Base-by-base conservation (phyloP, 2,113 vertebrate genomes). In the Todiramphus saurophagus region DNA sequence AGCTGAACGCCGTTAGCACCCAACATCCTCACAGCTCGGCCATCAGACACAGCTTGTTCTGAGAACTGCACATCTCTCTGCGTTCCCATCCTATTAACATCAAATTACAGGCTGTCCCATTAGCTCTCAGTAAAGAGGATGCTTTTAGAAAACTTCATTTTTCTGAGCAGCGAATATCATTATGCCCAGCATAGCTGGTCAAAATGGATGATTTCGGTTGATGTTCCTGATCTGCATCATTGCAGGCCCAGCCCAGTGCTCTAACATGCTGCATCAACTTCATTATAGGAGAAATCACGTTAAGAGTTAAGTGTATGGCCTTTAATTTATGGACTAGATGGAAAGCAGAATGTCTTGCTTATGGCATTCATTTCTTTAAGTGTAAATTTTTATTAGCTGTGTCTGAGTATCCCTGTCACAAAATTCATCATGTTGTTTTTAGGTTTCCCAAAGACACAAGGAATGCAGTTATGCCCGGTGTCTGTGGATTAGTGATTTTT, bases 11-110 rank as follows among this genome's bases (percentile, higher is more conserved):
- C 0, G 2, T 5, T 17, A 3, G 17, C 27, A 10, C 33, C 2
- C 0, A 11, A 5, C 1, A 19, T 33, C 23, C 53, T 67, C 12
- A 1, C 58, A 1, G 25, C 2, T 51, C 50, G 14, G 0, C 17
- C 20, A 70, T 7, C 56, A 31, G 48, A 16, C 4, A 2, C 16
- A 21, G 4, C 28, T 35, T 11, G 4, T 55, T 31, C 27, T 13
- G 66, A 37, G 31, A 73, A 21, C 23, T 59, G 31, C 37, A 9
- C 20, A 20, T 24, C 41, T 55, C n/a, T 8, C 2, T n/a, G 27
- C 30, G 23, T 50, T 74, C 64, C 7, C n/a, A 81, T 16, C 39
- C 31, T 87, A 50, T 62, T 23, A 25, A 5, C 50, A 25, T 16
- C 16, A 3, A n/a, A 67, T 48, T 17, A 2, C 20, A 6, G 46